Base-by-base conservation (phyloP, 2,113 vertebrate species). In the Hystrix brachyura region DNA sequence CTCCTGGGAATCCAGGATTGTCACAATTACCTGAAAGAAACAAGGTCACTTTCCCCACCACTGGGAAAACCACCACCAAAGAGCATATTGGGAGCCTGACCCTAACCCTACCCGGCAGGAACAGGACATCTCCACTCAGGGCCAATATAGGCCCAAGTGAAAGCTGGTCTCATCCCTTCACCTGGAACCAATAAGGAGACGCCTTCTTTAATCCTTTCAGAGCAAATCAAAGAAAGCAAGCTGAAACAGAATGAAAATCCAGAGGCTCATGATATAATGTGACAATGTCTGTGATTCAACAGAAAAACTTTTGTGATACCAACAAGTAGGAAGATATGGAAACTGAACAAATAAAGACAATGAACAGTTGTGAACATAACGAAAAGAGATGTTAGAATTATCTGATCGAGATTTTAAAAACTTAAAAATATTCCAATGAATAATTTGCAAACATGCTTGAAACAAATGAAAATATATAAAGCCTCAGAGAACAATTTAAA, bases 381-480 rank as follows among this genome's bases (percentile, higher is more conserved):
- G 48, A 59, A 48, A 55, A 62, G 43, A 89, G 25, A 84, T 10
- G 7, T 10, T 60, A 43, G 72, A 48, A 51, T 76, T 48, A 51
- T 76, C 25, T 48, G 72, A 29, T 48, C 25, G 48, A 48, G 72
- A n/a, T 62, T 46, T 90, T 80, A 19, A 85, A 86, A 60, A 3
- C 27, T 55, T 46, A 62, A 43, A 89, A 55, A 90, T 71, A 57
- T 62, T 64, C 80, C 55, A 57, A 3, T 21, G 43, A 90, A 7
- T 62, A 79, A 84, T 48, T 48, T 71, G 34, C 1, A 80, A 74
- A 65, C 18, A 84, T 62, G 62, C 7, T 55, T 94, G 72, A 80
- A 80, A 64, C 72, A 86, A 72, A 62, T 38, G 34, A 62, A 90
- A 90, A 93, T n/a, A 85, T 46, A 46, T 10, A 80, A 72, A 80